Evolutionary conservation across 2,797 vertebrate species (phyloP).

Genomic region (Hippopotamyrus pictus): DNA sequence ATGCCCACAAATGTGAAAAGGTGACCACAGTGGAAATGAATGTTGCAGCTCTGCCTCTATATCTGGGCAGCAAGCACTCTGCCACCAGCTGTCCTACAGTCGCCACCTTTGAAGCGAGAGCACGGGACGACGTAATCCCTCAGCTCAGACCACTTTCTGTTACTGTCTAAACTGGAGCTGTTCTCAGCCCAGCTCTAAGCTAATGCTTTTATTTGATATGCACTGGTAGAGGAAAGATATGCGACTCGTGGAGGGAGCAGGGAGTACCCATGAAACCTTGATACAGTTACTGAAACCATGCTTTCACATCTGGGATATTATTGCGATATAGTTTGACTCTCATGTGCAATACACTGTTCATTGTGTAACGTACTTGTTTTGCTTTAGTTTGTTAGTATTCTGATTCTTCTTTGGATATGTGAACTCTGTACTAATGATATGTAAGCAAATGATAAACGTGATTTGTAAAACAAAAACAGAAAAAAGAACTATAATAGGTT

Average conservation of each 20-base stretch:
- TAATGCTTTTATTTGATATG: neutral
- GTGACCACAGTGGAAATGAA: neutral
- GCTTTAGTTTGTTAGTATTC: neutral
- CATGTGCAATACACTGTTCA: neutral
- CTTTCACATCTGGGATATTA: neutral
- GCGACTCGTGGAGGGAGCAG: neutral
- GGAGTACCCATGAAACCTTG: neutral
- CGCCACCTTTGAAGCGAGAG: neutral
- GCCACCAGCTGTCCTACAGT: neutral
- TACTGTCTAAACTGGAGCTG: neutral
- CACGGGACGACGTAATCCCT: neutral
- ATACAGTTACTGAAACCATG: neutral
- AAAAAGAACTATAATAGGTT: neutral
- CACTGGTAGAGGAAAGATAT: neutral
- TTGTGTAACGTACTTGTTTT: neutral
- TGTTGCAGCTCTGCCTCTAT: neutral
- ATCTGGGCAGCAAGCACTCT: neutral
- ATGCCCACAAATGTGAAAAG: neutral
- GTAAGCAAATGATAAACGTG: neutral
- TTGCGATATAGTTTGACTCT: neutral
- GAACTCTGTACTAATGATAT: neutral
- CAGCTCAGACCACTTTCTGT: neutral
- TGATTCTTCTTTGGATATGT: neutral
- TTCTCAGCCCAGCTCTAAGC: neutral
- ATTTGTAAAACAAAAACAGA: neutral